These are phyloP conservation scores for Ophraella communa DNA, from an alignment of 2,888 invertebrate genomes.

Conservation along the genomic window DNA sequence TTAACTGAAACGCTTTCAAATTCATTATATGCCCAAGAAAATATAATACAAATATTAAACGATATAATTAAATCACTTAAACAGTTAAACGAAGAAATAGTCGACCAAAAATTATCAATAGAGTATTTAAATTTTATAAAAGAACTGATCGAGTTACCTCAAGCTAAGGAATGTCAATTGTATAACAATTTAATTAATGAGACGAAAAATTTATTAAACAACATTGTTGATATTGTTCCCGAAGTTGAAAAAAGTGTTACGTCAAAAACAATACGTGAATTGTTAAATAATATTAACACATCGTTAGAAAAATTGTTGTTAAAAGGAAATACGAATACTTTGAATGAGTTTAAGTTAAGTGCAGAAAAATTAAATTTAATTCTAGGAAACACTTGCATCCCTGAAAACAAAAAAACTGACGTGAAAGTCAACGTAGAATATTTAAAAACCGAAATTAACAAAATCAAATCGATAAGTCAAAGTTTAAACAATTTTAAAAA, in stretches of 20 bases:
- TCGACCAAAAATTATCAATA: slow-evolving; percentile 7
- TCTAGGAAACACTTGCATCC: neutral
- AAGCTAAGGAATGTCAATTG: neutral
- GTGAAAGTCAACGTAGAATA: slow-evolving; percentile 6
- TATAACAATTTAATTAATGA: neutral
- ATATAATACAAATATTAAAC: neutral
- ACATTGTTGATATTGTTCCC: neutral
- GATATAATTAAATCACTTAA: slow-evolving; percentile 3
- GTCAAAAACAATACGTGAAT: slow-evolving; percentile 5
- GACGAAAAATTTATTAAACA: neutral
- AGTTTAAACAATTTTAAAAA: neutral
- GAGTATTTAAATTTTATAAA: slow-evolving; percentile 8
- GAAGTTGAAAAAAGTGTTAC: slow-evolving; percentile 9
- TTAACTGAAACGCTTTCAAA: slow-evolving; percentile 4
- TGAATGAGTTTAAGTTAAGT: slow-evolving; percentile 11
- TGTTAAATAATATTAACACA: slow-evolving; percentile 5
- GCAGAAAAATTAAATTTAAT: slow-evolving; percentile 16
- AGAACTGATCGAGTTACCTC: neutral
- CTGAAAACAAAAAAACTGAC: slow-evolving; percentile 8
- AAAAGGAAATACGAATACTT: neutral
- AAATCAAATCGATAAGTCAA: slow-evolving; percentile 11
- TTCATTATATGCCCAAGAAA: neutral
- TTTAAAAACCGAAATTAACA: slow-evolving; percentile 12
- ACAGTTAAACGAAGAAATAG: slow-evolving; percentile 11
- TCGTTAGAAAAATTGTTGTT: slow-evolving; percentile 1